Evolutionary conservation across 2,888 invertebrate species (phyloP).

Genomic region (Aricia artaxerxes): DNA sequence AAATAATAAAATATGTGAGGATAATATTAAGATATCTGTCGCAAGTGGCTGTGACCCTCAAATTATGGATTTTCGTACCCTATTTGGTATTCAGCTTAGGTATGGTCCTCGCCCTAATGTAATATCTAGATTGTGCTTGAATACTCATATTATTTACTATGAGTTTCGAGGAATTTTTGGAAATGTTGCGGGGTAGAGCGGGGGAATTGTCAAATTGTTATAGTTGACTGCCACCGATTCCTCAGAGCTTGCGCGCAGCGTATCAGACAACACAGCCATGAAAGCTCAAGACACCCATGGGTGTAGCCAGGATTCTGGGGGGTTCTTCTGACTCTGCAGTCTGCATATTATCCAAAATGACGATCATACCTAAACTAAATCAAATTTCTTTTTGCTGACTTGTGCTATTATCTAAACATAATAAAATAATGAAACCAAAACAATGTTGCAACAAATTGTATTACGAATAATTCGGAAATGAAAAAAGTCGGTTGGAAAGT

Average conservation of each 20-base stretch:
- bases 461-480: slow-evolving; percentile 2
- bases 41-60: neutral
- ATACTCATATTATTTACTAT: neutral
- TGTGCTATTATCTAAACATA: neutral
- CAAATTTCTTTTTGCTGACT: neutral
- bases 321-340: too few relatives aligned
- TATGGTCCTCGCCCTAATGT: neutral
- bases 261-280: too few relatives aligned
- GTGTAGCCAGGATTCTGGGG: too few relatives aligned
- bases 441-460: neutral
- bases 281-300: too few relatives aligned
- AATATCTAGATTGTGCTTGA: neutral
- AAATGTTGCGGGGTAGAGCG: too few relatives aligned
- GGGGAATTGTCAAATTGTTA: too few relatives aligned
- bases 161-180: neutral
- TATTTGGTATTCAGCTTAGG: slow-evolving; percentile 6
- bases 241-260: too few relatives aligned
- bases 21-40: neutral
- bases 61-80: neutral
- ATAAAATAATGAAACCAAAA: neutral
- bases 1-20: neutral
- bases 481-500: slow-evolving; percentile 6
- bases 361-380: too few relatives aligned
- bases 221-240: too few relatives aligned
- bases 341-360: too few relatives aligned